A percentile compares a stretch with the other conserved stretches of the same genome.
Conservation (phyloP, 2,888 invertebrate genomes). For the Gisinianus flammeolus region DNA sequence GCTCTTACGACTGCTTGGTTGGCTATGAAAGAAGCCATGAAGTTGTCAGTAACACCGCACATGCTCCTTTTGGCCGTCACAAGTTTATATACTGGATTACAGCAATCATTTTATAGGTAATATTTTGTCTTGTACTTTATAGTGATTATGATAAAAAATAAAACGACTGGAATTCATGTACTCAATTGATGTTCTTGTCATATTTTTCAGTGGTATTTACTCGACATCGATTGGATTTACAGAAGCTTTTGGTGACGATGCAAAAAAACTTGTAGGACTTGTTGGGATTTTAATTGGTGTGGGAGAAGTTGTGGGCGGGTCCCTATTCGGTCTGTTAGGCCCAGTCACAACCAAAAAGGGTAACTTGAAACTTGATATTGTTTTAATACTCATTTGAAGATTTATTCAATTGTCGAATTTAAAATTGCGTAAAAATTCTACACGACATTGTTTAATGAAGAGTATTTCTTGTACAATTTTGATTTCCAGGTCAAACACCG, state of each 20-base stretch:
- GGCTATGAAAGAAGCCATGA: constrained; percentile 76
- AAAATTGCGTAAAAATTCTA: no score
- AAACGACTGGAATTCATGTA: no score
- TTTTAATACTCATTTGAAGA: constrained; percentile 5
- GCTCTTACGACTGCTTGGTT: constrained; percentile 63
- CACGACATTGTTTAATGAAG: no score
- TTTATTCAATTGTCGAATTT: neutral
- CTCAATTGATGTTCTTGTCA: no score
- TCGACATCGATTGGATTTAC: constrained; percentile 68
- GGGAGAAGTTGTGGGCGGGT: constrained; percentile 90
- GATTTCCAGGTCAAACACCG: constrained; percentile 75
- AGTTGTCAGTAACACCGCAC: constrained; percentile 77
- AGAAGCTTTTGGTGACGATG: constrained; percentile 73
- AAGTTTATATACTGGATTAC: constrained; percentile 30
- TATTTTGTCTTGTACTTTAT: no score
- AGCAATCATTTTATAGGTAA: constrained; percentile 39
- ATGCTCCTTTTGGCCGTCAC: constrained; percentile 66
- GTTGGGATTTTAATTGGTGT: constrained; percentile 93
- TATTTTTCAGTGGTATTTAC: constrained; percentile 36
- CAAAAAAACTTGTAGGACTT: constrained; percentile 86
- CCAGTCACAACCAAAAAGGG: constrained; percentile 72
- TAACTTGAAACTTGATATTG: constrained; percentile 33
- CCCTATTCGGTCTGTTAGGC: constrained; percentile 88
- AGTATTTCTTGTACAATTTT: no score
- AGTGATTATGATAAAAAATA: no score